Base-by-base conservation (phyloP, 1,140 invertebrate species). In the Portunus trituberculatus region DNA sequence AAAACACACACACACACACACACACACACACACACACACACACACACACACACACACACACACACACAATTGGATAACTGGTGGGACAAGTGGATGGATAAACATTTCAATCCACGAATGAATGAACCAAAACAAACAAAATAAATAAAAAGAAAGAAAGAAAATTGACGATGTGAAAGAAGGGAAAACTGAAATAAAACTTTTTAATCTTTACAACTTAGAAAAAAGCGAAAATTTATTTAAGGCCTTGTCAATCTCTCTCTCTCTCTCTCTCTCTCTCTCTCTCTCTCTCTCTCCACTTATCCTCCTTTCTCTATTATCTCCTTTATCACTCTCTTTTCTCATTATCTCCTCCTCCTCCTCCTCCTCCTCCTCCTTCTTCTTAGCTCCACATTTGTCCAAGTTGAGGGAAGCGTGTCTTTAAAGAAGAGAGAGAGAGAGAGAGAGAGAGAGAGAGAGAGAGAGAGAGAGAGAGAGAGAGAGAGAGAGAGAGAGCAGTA, bases 381-480 rank as follows among this genome's bases (percentile, higher is more conserved):
- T 45, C 39, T 39, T 59, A 59, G 10, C 52, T 59, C 52, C 52
- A 20, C 52, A 59, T 59, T 59, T 12, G 32, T 25, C 76, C 76
- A 29, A n/a, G 31, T 12, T 28, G 87, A 45, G 32, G 87, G 29
- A n/a, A 12, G n/a, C 28, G 32, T 20, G n/a, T 39, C n/a, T 39
- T 39, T 16, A 59, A 52, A 39, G 39, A 39, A 28, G n/a, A 28
- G 29, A 46, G 29, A 67, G 91, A 92, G 90, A 92, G 90, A 92
- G 90, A 67, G 90, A 92, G 29, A 67, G 52, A 92, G n/a, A 76
- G 87, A 39, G 32, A 28, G n/a, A 28, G 29, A 46, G 29, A 67
- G 91, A 92, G 90, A 92, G 90, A 92, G 90, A 67, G 90, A 92
- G 29, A 67, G 52, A 92, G n/a, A 76, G 32, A 28, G n/a, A 28